Percentiles rank a stretch among this genome's conserved stretches.
Conservation (phyloP, 1,140 invertebrate genomes). For the Uloborus diversus region DNA sequence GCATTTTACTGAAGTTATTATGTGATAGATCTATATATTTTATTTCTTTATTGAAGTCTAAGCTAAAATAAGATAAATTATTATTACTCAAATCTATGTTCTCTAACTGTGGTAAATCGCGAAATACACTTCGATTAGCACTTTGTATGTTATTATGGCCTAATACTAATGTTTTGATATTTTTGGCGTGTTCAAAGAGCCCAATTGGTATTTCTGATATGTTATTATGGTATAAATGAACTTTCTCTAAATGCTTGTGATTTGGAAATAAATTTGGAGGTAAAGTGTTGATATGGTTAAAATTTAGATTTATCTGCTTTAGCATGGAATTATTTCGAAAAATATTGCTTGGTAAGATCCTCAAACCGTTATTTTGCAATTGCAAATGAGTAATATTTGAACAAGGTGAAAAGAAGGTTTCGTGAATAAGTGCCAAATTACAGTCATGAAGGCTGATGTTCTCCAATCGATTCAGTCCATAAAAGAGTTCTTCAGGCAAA, state of each 20-base stretch:
- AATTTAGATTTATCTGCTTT: conserved; percentile 76
- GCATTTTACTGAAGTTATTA: conserved; percentile 41
- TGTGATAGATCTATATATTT: conserved; percentile 36
- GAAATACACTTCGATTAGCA: conserved; percentile 36
- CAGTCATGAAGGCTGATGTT: conserved; percentile 54
- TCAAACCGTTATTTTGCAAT: conserved; percentile 27
- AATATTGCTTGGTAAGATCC: conserved; percentile 20
- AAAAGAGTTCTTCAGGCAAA: conserved; percentile 55
- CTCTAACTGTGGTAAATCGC: conserved; percentile 44
- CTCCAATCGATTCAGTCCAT: conserved; percentile 37
- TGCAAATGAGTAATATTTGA: background rate
- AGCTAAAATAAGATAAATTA: conserved; percentile 44
- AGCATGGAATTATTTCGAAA: conserved; percentile 67
- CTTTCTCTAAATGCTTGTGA: conserved; percentile 36
- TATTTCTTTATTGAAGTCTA: conserved; percentile 15
- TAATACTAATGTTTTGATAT: conserved; percentile 54
- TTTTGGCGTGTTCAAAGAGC: conserved; percentile 47
- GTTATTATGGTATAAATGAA: conserved; percentile 50
- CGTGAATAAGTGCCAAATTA: conserved; percentile 42
- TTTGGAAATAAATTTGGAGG: conserved; percentile 73
- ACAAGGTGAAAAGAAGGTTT: conserved; percentile 11
- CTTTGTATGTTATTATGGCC: conserved; percentile 55
- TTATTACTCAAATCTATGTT: conserved; percentile 55
- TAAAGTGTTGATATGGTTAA: conserved; percentile 82
- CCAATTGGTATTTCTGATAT: conserved; percentile 31